phyloP scores from a whole-genome alignment of 2,888 invertebrate genomes.

The Tholera decimalis region DNA sequence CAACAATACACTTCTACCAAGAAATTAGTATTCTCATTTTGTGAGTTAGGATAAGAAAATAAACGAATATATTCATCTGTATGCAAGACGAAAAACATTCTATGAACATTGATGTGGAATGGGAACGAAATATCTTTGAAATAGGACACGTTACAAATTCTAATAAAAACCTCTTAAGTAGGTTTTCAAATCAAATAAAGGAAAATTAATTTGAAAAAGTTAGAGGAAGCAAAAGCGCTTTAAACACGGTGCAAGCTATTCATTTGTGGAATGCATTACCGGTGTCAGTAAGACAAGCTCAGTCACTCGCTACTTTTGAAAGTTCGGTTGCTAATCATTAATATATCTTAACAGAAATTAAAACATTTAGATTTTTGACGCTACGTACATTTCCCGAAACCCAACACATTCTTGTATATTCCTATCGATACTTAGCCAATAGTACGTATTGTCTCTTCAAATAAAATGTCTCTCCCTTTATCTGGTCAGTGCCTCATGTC shows the following conservation, averaged over 20 bases:
- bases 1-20: neutral
- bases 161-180: slow-evolving; percentile 27
- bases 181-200: neutral
- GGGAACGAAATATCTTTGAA: slow-evolving; percentile 43
- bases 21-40: slow-evolving; percentile 51
- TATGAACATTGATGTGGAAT: slow-evolving; percentile 46
- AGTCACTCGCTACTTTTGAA: too few species aligned
- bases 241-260: neutral
- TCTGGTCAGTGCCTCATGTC: too few species aligned
- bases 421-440: too few species aligned
- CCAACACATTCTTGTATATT: too few species aligned
- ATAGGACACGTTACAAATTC: slow-evolving; percentile 37
- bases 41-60: slow-evolving; percentile 46
- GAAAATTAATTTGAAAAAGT: neutral
- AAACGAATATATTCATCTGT: slow-evolving; percentile 44
- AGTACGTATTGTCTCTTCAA: too few species aligned
- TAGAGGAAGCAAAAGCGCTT: neutral
- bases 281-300: too few species aligned
- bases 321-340: too few species aligned
- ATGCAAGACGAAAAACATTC: slow-evolving; percentile 41
- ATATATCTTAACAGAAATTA: too few species aligned
- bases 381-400: too few species aligned
- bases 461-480: too few species aligned
- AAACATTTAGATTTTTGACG: too few species aligned
- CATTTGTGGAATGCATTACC: too few species aligned